Evolutionary conservation across 2,797 vertebrate species (phyloP).

Genomic region (Lepus oiostolus): DNA sequence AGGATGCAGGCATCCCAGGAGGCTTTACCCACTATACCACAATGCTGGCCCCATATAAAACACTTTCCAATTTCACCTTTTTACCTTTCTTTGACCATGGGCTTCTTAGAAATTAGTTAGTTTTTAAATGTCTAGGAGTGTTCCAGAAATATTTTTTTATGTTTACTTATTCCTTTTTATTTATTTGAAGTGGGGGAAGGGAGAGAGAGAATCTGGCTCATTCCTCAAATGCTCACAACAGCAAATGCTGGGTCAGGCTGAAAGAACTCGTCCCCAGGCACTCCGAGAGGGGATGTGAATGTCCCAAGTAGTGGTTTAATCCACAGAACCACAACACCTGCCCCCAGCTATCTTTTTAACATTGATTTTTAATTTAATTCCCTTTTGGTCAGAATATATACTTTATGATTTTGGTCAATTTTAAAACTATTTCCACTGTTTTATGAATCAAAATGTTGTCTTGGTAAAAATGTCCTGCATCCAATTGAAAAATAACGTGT

Average conservation of each 20-base stretch:
- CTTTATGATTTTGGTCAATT: slow-evolving; percentile 22
- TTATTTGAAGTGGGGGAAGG: too few relatives aligned
- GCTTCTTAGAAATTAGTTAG: slow-evolving; percentile 23
- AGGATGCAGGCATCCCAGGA: too few relatives aligned
- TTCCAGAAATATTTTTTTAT: not conserved
- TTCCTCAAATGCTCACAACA: too few relatives aligned
- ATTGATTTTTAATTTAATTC: slow-evolving; percentile 53
- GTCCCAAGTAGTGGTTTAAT: too few relatives aligned
- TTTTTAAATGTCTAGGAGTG: slow-evolving; percentile 30
- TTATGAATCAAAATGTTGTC: slow-evolving; percentile 33
- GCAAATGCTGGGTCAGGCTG: too few relatives aligned
- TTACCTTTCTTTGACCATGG: not conserved
- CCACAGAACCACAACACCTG: too few relatives aligned
- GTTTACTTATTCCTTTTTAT: too few relatives aligned
- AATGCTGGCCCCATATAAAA: too few relatives aligned
- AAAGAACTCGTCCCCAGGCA: too few relatives aligned
- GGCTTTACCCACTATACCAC: too few relatives aligned
- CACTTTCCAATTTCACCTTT: slow-evolving; percentile 34
- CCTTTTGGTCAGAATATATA: not conserved
- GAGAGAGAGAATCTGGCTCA: too few relatives aligned
- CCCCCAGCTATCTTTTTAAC: not conserved
- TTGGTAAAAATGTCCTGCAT: not conserved
- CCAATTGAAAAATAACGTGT: not conserved
- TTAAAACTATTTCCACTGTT: slow-evolving; percentile 34
- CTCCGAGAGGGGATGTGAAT: too few relatives aligned